Percentiles rank a stretch among this genome's conserved stretches.
Evolutionary conservation across 1,140 invertebrate genomes (phyloP).

Genomic region (Brachionus paranguensis): DNA sequence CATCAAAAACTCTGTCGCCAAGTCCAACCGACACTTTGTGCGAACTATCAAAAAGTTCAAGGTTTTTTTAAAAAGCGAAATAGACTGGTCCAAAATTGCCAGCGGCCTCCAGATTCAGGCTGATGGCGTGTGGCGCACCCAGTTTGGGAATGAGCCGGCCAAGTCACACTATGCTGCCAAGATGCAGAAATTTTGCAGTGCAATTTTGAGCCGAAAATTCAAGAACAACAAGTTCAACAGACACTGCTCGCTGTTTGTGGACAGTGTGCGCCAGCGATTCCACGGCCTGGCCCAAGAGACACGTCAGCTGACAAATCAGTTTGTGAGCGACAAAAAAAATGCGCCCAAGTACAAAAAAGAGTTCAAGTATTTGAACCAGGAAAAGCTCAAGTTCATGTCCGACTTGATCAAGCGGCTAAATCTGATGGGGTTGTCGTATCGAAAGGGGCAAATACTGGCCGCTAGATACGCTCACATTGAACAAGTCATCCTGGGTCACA

Average conservation of each 20-base stretch:
- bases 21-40: not conserved
- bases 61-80: not conserved
- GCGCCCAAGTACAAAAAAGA: constrained; percentile 22
- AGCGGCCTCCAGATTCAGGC: not conserved
- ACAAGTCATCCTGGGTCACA: not conserved
- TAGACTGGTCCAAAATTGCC: not conserved
- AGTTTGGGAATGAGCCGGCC: not conserved
- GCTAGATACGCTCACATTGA: not conserved
- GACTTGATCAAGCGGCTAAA: constrained; percentile 8
- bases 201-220: not conserved
- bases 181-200: not conserved
- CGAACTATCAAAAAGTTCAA: not conserved
- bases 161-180: not conserved
- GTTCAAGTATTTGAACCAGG: not conserved
- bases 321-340: not conserved
- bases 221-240: not conserved
- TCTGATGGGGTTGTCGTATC: constrained; percentile 15
- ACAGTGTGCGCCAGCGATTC: not conserved
- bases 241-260: not conserved
- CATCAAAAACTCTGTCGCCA: not conserved
- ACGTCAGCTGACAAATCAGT: not conserved
- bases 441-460: not conserved
- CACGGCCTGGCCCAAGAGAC: not conserved
- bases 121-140: not conserved
- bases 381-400: constrained; percentile 9